These are phyloP conservation scores for Labroides dimidiatus DNA, from an alignment of 2,797 vertebrate genomes.

Conservation along the genomic window DNA sequence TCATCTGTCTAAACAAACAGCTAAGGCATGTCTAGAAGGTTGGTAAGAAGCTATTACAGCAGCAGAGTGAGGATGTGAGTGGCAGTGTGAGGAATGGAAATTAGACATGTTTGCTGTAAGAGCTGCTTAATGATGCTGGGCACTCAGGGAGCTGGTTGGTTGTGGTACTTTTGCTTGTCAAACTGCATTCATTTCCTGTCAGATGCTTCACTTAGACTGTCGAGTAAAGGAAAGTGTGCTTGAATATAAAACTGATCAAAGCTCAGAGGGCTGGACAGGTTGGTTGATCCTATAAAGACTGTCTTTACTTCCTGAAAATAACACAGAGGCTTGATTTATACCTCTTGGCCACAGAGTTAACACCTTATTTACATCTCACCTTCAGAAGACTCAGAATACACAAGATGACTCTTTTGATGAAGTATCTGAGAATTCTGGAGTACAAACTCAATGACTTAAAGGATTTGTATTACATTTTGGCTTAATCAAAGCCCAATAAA, in stretches of 20 bases:
- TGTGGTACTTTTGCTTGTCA: background rate
- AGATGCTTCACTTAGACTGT: background rate
- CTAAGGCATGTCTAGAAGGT: background rate
- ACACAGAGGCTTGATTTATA: background rate
- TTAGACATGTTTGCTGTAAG: background rate
- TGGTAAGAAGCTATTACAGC: background rate
- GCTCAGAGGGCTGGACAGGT: background rate
- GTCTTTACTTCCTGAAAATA: background rate
- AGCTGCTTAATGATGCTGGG: too few species aligned
- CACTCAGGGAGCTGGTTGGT: background rate
- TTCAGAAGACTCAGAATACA: conserved; percentile 8
- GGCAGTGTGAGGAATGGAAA: background rate
- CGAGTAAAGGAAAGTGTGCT: background rate
- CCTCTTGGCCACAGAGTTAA: background rate
- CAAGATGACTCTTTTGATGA: background rate
- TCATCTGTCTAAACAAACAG: conserved; percentile 8
- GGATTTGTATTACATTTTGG: conserved; percentile 10
- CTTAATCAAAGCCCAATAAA: background rate
- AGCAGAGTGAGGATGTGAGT: background rate
- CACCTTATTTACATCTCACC: conserved; percentile 13
- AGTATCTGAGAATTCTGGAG: background rate
- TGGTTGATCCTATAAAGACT: background rate
- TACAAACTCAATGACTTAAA: conserved; percentile 7
- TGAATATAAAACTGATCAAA: background rate
- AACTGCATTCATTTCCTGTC: background rate